Evolutionary conservation across 2,888 invertebrate genomes (phyloP).

Genomic region (Synergus umbraculus): DNA sequence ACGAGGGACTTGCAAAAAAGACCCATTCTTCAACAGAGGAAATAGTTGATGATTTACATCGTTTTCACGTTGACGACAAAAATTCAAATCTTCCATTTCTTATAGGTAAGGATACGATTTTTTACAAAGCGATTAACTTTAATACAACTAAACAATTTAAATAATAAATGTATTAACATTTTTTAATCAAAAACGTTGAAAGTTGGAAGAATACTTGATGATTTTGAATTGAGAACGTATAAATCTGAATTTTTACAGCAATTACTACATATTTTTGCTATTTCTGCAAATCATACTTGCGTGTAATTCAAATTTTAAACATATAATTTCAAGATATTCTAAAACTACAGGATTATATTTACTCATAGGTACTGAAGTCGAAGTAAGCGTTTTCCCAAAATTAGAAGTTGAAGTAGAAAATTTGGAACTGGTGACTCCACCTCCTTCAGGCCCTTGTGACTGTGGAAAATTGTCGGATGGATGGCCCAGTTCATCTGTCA

Average conservation of each 20-base stretch:
- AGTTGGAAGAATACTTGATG: no score
- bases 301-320: no score
- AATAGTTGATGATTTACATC: not conserved
- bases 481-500: not conserved
- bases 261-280: no score
- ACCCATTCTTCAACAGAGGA: no score
- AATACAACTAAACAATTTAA: not conserved
- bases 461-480: not conserved
- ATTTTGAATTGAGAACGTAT: no score
- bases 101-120: not conserved
- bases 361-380: not conserved
- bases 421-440: not conserved
- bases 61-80: constrained; percentile 5
- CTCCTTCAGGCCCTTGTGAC: not conserved
- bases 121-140: not conserved
- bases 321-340: constrained; percentile 59
- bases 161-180: not conserved
- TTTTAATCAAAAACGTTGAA: no score
- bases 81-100: not conserved
- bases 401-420: not conserved
- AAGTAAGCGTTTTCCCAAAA: constrained; percentile 7
- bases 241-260: no score
- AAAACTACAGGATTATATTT: not conserved
- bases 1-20: not conserved
- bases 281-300: no score